Evolutionary conservation across 2,888 invertebrate species (phyloP).

Genomic region (Thera obeliscata): DNA sequence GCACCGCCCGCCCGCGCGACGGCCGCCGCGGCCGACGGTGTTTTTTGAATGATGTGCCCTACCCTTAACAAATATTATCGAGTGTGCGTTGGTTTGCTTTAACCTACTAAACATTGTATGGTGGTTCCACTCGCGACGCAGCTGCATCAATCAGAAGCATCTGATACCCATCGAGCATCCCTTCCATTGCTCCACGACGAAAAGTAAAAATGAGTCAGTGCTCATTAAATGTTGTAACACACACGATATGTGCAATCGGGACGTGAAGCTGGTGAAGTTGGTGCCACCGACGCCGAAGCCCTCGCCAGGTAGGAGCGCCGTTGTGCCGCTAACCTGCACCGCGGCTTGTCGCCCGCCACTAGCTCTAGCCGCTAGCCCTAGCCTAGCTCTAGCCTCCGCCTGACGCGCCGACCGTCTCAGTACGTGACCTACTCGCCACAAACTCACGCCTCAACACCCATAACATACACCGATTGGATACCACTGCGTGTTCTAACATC

Average conservation of each 20-base stretch:
- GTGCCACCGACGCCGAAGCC: conserved; percentile 87
- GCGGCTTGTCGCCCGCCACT: conserved; percentile 42
- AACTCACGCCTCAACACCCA: not conserved
- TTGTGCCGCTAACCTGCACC: conserved; percentile 54
- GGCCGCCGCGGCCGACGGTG: conserved; percentile 55
- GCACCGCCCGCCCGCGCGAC: not conserved
- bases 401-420: conserved; percentile 20
- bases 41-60: conserved; percentile 80
- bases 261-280: conserved; percentile 86
- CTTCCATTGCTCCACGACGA: conserved; percentile 91
- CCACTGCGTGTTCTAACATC: too few relatives aligned
- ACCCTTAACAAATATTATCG: conserved; percentile 75
- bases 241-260: conserved; percentile 89
- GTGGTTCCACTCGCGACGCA: conserved; percentile 85
- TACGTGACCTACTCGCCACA: conserved; percentile 6
- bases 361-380: not conserved
- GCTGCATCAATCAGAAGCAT: conserved; percentile 90
- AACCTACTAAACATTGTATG: conserved; percentile 85
- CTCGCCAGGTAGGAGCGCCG: conserved; percentile 86
- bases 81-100: conserved; percentile 84
- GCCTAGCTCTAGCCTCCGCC: not conserved
- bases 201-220: conserved; percentile 90
- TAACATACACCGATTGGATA: not conserved
- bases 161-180: conserved; percentile 92
- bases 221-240: conserved; percentile 93